Evolutionary conservation across 2,888 invertebrate genomes (phyloP), one percentile per base, ranked within the genome.

Genomic region (Acanthosoma haemorrhoidale): DNA sequence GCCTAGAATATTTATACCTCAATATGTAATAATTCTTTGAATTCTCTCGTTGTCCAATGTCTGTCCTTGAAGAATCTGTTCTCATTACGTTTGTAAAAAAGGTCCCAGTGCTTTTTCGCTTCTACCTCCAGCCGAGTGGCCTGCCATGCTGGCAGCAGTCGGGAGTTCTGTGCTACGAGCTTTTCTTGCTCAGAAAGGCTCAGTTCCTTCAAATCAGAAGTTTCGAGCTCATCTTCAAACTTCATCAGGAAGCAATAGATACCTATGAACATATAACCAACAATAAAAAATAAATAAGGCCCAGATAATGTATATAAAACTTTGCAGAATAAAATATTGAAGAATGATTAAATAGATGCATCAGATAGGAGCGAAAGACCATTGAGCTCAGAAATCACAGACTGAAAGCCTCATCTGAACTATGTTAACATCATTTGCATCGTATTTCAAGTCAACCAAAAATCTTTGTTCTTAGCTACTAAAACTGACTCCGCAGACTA

Each of bases 41-140:
- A 96, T 83, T 99, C 99, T 77, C 94, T 84, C 72, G 90, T 91
- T 1, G 96, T 97, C 99, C 99, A 98, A 79, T 95, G 94, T 15
- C 97, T 85, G 80, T 97, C 95, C 80, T 92, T 92, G 78, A 96
- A 98, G 80, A 98, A 97, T 76, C 91, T 87, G 0, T 89, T 92
- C 76, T 92, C 91, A 78, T 98, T 97, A 71, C 96, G 83, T 80
- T 96, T 96, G 80, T 97, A 98, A 80, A 98, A 98, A 67, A 95
- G 82, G 80, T 97, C 97, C 97, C 97, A 98, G 78, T 96, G 87
- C 72, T 91, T 90, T 77, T 88, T 88, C 0, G 95, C 92, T 76
- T 96, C 88, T 58, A 81, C 81, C 79, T 96, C 96, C 2, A 96
- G 79, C 78, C 89, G 87, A 2, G 82, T 81, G 2, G 92, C 93